Evolutionary conservation across 2,797 vertebrate species (phyloP), one percentile per base, ranked within the genome.

Genomic region (Alcedo quadribrachys): DNA sequence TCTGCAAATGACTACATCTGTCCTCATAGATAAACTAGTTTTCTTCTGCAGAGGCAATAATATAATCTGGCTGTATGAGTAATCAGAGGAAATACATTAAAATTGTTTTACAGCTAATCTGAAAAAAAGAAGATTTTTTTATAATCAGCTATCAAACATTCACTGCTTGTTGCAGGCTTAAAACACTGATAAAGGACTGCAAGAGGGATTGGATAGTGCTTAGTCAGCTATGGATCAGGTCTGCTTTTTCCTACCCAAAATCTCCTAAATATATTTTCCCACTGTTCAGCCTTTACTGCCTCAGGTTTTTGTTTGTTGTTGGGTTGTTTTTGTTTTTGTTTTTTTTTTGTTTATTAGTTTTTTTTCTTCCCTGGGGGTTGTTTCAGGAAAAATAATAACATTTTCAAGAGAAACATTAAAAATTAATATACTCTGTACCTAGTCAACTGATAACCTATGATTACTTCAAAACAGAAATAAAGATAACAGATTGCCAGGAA

Each of bases 1-100:
- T 84, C 85, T 74, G 67, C 35, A 85, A 91, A 90, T 79, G 60
- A 71, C 74, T 73, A 30, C 48, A 67, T 77, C 58, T 92, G 70
- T 62, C 81, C 67, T 83, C 69, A 74, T 69, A 93, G 84, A 90
- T 93, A 95, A 92, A 89, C 53, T 80, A 54, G 46, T 68, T 93
- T 95, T 43, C 37, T 90, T 92, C 71, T 0, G 0, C 61, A 81
- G 42, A 24, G 21, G 60, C 37, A 82, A 81, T 89, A 92, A 94
- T 80, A 74, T 91, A 93, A 86, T 55, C 57, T 81, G 51, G 22
- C 50, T 85, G 45, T 66, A 80, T 37, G 69, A 86, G 77, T 61
- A 94, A 84, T 93, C 35, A 77, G 77, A 85, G n/a, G 22, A 68
- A 95, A 94, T 76, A 71, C 22, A 81, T 93, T 95, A 91, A 89